phyloP scores from a whole-genome alignment of 2,888 invertebrate genomes.

The Andrena haemorrhoa region DNA sequence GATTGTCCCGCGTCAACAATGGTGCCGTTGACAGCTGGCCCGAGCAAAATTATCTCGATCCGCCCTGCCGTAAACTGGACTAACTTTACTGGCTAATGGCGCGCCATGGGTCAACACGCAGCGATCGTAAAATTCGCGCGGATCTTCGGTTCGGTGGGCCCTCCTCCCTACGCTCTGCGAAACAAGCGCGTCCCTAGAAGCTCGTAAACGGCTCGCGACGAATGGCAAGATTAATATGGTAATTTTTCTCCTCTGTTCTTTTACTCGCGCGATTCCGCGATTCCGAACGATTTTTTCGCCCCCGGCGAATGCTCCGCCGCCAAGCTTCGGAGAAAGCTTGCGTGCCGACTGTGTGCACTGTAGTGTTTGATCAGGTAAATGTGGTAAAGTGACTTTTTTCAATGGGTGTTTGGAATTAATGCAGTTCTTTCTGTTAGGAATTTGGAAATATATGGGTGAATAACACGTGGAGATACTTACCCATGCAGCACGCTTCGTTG shows the following conservation, averaged over 20 bases:
- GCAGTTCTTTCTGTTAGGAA: too few species aligned
- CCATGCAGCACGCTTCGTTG: too few species aligned
- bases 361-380: too few species aligned
- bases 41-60: slow-evolving; percentile 49
- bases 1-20: slow-evolving; percentile 59
- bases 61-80: neutral
- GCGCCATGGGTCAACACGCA: neutral
- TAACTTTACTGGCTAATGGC: slow-evolving; percentile 10
- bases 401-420: too few species aligned
- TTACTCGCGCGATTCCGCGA: too few species aligned
- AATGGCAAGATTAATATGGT: slow-evolving; percentile 45
- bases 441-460: too few species aligned
- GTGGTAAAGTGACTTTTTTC: too few species aligned
- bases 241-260: neutral
- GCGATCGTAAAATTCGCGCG: neutral
- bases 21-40: slow-evolving; percentile 40
- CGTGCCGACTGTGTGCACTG: too few species aligned
- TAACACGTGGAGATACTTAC: too few species aligned
- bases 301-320: neutral
- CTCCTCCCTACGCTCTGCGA: neutral
- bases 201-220: slow-evolving; percentile 37
- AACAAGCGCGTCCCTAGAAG: neutral
- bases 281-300: neutral
- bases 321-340: too few species aligned
- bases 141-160: neutral